Evolutionary conservation across 2,888 invertebrate genomes (phyloP).

Genomic region (Dryobota labecula): DNA sequence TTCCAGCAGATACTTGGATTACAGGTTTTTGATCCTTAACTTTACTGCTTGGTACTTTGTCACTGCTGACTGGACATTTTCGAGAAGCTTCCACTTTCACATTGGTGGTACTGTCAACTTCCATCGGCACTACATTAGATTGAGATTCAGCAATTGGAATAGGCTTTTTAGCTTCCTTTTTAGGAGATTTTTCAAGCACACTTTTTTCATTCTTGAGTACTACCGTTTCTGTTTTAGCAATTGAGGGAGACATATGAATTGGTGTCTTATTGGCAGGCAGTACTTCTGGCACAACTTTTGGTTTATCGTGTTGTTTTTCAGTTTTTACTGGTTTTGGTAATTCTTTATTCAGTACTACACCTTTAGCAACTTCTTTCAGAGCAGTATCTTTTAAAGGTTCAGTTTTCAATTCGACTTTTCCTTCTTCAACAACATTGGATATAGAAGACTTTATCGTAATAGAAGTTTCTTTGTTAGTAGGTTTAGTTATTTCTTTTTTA

Average conservation of each 20-base stretch:
- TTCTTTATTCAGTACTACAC: conserved; percentile 5
- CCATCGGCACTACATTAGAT: conserved; percentile 13
- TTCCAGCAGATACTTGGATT: conserved; percentile 5
- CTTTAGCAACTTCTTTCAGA: conserved; percentile 21
- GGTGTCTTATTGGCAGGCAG: conserved; percentile 8
- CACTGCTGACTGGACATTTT: conserved; percentile 19
- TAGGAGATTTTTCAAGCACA: conserved; percentile 10
- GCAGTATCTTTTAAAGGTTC: not conserved
- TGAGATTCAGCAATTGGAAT: conserved; percentile 28
- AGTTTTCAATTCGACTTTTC: conserved; percentile 4
- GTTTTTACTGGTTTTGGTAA: conserved; percentile 7
- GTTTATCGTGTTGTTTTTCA: conserved; percentile 18
- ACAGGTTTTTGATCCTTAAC: conserved; percentile 28
- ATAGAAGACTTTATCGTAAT: not conserved
- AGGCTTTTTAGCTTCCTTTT: conserved; percentile 33
- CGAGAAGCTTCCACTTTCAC: conserved; percentile 23
- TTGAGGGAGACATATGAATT: conserved; percentile 2
- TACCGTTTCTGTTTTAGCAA: conserved; percentile 23
- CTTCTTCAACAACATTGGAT: conserved; percentile 3
- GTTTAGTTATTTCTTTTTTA: conserved; percentile 15
- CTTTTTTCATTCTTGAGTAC: conserved; percentile 24
- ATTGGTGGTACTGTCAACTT: conserved; percentile 34
- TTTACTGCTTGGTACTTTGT: not conserved
- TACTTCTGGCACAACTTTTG: not conserved
- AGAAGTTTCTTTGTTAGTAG: conserved; percentile 7